A percentile compares a stretch with the other conserved stretches of the same genome.
Evolutionary conservation across 1,140 invertebrate species (phyloP).

Genomic region (Zaprionus kolodkinae): DNA sequence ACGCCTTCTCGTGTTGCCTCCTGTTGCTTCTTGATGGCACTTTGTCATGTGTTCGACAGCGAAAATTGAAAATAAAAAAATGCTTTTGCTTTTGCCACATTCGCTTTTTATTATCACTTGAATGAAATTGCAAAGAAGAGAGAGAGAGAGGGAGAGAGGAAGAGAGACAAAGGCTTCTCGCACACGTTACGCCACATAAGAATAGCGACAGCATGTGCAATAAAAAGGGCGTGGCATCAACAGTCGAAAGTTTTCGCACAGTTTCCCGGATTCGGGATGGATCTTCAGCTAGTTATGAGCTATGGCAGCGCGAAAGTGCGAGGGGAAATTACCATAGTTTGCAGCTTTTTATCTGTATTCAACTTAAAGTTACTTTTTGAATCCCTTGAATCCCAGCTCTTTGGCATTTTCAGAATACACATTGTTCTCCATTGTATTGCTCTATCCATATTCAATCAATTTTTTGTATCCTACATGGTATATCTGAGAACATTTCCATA

Average conservation of each 20-base stretch:
- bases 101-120: constrained; percentile 32
- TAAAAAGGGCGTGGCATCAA: neutral
- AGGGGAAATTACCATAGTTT: too few relatives aligned
- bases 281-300: neutral
- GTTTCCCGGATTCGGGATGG: too few relatives aligned
- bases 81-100: constrained; percentile 40
- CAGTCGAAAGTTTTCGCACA: neutral
- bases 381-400: neutral
- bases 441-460: constrained; percentile 6
- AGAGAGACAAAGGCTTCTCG: neutral
- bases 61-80: constrained; percentile 81
- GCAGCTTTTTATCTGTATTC: too few relatives aligned
- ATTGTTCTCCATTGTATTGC: neutral
- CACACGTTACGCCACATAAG: neutral
- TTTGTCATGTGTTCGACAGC: constrained; percentile 79
- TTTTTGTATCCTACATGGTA: constrained; percentile 2
- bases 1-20: constrained; percentile 31
- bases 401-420: neutral
- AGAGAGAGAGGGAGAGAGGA: constrained; percentile 9
- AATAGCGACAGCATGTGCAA: neutral
- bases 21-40: constrained; percentile 72
- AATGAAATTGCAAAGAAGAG: constrained; percentile 70
- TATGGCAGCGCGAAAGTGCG: neutral
- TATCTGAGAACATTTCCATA: constrained; percentile 5
- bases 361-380: too few relatives aligned